Base-by-base conservation (phyloP, 2,797 vertebrate genomes). In the Betta splendens region DNA sequence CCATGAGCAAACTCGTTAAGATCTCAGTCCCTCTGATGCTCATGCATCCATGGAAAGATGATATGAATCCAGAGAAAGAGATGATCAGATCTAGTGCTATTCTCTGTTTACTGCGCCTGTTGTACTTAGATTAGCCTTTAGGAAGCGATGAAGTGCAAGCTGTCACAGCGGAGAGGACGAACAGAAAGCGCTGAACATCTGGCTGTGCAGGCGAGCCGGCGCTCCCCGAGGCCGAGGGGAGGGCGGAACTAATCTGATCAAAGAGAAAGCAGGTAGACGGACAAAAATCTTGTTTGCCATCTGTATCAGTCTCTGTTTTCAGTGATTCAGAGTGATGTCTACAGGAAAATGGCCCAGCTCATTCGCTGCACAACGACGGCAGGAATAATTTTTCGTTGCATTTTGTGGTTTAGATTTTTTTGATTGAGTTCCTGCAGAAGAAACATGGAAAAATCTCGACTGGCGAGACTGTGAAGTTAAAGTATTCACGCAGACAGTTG, bases 181-280 rank as follows among this genome's bases (percentile, higher is more conserved):
- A 48, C 20, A 33, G 48, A 43, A 31, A 49, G 28, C 59, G 43
- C 52, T 39, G 46, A 70, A 68, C 83, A 83, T 77, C 73, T 75
- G 78, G 75, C 56, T 63, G 33, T 49, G 55, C 2, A 36, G 59
- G 52, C 3, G 3, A 48, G 46, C 16, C 6, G 71, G 31, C 12
- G 10, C 45, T 52, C 57, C 67, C 66, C 17, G 8, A 64, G 70
- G 64, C 57, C 12, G 46, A 57, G 55, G 59, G 62, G 55, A 66
- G 36, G 37, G 61, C 25, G 50, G 55, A 59, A 49, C 37, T 65
- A 61, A 77, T 69, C 58, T 36, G 31, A 83, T 85, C 77, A 81
- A 70, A 85, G 67, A 52, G 21, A 47, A 46, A 65, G 46, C 46
- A 47, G 43, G 45, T 37, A 62, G 29, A 42, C 28, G 26, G 21